Percentiles rank a stretch among this genome's conserved stretches.
These are phyloP conservation scores for Brevipalpus yothersi DNA, from an alignment of 1,140 invertebrate genomes.

Conservation along the genomic window DNA sequence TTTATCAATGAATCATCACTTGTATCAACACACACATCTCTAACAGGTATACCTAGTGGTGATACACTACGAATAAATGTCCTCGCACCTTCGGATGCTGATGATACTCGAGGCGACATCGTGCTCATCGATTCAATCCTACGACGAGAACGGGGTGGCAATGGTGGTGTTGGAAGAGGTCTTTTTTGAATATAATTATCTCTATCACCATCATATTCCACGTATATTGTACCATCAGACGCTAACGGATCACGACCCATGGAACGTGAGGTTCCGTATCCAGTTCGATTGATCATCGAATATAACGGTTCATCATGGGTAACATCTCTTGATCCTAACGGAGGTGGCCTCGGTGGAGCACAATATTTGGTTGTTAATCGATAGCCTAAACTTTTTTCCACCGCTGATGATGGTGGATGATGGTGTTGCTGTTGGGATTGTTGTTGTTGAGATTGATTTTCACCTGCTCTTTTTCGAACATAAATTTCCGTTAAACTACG, in stretches of 20 bases:
- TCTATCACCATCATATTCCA: no score
- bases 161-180: not conserved
- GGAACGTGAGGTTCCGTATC: no score
- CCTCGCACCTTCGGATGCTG: not conserved
- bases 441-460: not conserved
- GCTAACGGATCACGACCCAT: not conserved
- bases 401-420: not conserved
- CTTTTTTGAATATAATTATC: not conserved
- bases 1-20: not conserved
- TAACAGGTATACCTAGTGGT: not conserved
- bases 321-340: no score
- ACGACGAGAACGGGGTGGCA: not conserved
- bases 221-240: not conserved
- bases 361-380: not conserved
- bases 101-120: no score
- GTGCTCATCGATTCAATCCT: no score
- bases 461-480: not conserved
- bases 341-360: not conserved
- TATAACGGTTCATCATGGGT: not conserved
- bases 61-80: not conserved
- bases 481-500: slow-evolving; percentile 4
- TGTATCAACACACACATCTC: not conserved
- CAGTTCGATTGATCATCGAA: not conserved
- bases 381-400: not conserved
- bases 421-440: not conserved